Evolutionary conservation across 2,797 vertebrate species (phyloP).

Genomic region (Gobio occitaniae): DNA sequence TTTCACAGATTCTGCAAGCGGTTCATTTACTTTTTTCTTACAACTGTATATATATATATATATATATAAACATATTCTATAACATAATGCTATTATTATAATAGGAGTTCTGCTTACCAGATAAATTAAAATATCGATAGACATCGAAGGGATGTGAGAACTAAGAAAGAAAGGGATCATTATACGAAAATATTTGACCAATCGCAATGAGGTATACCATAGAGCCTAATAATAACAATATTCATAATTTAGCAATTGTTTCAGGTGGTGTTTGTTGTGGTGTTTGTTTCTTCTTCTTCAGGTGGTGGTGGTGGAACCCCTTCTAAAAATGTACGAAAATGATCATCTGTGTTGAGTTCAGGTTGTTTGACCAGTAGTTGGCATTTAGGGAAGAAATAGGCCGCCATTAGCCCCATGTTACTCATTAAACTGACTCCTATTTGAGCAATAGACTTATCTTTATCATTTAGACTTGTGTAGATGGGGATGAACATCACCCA

Average conservation of each 20-base stretch:
- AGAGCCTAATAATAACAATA: neutral
- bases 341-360: slow-evolving; percentile 80
- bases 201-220: neutral
- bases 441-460: slow-evolving; percentile 73
- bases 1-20: too few relatives aligned
- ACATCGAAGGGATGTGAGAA: neutral
- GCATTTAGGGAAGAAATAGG: slow-evolving; percentile 87
- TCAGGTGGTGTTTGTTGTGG: slow-evolving; percentile 46
- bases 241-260: neutral
- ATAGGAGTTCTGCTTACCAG: neutral
- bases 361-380: slow-evolving; percentile 82
- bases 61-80: too few relatives aligned
- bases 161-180: neutral
- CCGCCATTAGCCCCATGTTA: slow-evolving; percentile 75
- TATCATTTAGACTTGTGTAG: slow-evolving; percentile 72
- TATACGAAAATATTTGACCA: neutral
- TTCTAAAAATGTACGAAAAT: slow-evolving; percentile 78
- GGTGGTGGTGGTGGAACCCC: slow-evolving; percentile 61
- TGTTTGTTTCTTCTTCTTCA: slow-evolving; percentile 15
- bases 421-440: slow-evolving; percentile 76
- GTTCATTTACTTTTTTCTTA: too few relatives aligned
- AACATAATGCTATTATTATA: neutral
- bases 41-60: too few relatives aligned
- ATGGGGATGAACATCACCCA: slow-evolving; percentile 86
- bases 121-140: neutral